These are phyloP conservation scores for Poecilia wingei DNA, from an alignment of 2,797 vertebrate species.

Conservation along the genomic window DNA sequence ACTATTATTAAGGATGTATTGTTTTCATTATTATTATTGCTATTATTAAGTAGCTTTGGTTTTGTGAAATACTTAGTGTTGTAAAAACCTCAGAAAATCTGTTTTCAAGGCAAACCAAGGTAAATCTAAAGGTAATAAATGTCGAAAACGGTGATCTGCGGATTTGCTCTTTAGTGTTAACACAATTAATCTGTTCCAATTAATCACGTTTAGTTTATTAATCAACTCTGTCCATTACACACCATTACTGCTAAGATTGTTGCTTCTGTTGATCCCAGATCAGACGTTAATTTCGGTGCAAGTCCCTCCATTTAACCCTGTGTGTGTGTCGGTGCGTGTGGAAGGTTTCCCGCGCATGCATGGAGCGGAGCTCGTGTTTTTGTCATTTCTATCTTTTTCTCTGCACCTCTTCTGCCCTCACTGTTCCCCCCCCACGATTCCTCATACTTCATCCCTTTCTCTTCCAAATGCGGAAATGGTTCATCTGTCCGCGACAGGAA, in stretches of 20 bases:
- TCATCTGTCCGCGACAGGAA: conserved; percentile 78
- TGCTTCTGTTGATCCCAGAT: conserved; percentile 18
- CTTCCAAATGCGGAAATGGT: conserved; percentile 73
- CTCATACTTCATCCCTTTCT: conserved; percentile 62
- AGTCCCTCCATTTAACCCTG: conserved; percentile 26
- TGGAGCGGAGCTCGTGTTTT: conserved; percentile 40
- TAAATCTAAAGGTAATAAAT: background rate
- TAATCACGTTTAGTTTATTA: conserved; percentile 3
- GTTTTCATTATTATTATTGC: background rate
- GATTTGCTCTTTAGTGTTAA: background rate
- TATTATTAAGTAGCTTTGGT: background rate
- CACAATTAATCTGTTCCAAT: conserved; percentile 25
- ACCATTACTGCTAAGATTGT: conserved; percentile 4
- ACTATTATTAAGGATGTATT: background rate
- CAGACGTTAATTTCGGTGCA: conserved; percentile 22
- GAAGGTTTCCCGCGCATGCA: conserved; percentile 30
- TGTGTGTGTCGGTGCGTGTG: conserved; percentile 26
- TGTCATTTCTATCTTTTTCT: conserved; percentile 20
- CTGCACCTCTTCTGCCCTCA: conserved; percentile 22
- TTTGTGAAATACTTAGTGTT: background rate
- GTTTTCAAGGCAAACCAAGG: background rate
- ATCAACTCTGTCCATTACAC: background rate
- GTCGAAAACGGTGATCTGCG: background rate
- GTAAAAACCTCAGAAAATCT: background rate
- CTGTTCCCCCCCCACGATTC: conserved; percentile 48